A percentile compares a stretch with the other conserved stretches of the same genome.
Evolutionary conservation across 2,797 vertebrate species (phyloP).

Genomic region (Pantherophis vulpinus): DNA sequence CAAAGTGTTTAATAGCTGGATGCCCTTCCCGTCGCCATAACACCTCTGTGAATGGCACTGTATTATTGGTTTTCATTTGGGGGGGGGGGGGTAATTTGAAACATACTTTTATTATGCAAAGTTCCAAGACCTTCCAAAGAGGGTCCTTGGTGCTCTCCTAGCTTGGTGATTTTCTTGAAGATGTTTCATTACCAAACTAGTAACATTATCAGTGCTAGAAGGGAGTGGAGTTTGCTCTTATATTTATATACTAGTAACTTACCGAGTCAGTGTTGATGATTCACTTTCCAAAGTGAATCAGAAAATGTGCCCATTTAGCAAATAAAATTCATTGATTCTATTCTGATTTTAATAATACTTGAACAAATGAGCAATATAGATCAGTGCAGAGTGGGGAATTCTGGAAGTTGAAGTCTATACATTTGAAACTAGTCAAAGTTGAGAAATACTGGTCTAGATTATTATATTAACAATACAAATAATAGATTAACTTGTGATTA

Average conservation of each 20-base stretch:
- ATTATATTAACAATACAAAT: neutral
- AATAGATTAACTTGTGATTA: neutral
- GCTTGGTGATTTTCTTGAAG: no score
- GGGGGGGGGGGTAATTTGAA: neutral
- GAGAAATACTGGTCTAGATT: neutral
- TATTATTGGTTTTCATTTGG: no score
- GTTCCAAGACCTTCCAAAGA: neutral
- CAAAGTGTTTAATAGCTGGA: no score
- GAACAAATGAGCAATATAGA: neutral
- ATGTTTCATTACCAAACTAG: no score
- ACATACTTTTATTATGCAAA: neutral
- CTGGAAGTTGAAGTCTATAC: neutral
- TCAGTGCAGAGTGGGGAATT: neutral
- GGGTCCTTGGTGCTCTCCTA: no score
- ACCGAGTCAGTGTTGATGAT: no score
- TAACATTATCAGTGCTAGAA: no score
- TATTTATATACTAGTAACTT: no score
- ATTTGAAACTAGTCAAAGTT: neutral
- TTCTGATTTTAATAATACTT: neutral
- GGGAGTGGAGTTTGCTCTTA: no score
- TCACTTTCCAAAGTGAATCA: neutral
- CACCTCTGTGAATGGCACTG: no score
- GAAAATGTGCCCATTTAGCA: neutral
- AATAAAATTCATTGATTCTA: neutral
- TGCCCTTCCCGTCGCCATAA: no score